These are phyloP conservation scores for Coptotermes formosanus DNA, from an alignment of 1,140 invertebrate genomes.

Conservation along the genomic window DNA sequence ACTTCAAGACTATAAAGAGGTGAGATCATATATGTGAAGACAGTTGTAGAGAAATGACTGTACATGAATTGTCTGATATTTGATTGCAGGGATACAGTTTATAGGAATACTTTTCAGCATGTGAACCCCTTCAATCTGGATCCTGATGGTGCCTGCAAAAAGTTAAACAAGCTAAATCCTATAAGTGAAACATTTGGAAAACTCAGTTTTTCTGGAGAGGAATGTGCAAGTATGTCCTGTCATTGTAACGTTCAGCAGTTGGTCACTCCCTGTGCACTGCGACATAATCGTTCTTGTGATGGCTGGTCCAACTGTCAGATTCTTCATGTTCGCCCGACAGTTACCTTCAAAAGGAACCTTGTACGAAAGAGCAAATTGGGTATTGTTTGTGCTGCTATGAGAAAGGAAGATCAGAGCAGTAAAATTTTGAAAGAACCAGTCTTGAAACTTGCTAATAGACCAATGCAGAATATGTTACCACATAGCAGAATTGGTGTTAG, in stretches of 20 bases:
- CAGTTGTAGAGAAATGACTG: no score
- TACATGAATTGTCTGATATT: neutral
- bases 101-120: neutral
- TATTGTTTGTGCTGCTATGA: constrained; percentile 17
- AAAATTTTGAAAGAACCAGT: constrained; percentile 30
- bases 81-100: neutral
- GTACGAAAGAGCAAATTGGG: constrained; percentile 28
- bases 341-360: constrained; percentile 27
- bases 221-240: constrained; percentile 29
- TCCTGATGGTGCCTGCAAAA: neutral
- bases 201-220: constrained; percentile 26
- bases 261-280: no score
- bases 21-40: no score
- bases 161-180: neutral
- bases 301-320: neutral
- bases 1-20: no score
- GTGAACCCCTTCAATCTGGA: constrained; percentile 21
- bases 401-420: constrained; percentile 6
- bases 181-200: constrained; percentile 18
- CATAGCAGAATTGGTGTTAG: neutral
- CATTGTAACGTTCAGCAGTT: constrained; percentile 23
- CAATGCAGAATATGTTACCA: neutral
- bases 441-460: constrained; percentile 14
- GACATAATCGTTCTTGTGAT: neutral
- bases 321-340: constrained; percentile 14